A percentile compares a stretch with the other conserved stretches of the same genome.
phyloP scores from a whole-genome alignment of 2,888 invertebrate genomes.

The Netelia inedita region DNA sequence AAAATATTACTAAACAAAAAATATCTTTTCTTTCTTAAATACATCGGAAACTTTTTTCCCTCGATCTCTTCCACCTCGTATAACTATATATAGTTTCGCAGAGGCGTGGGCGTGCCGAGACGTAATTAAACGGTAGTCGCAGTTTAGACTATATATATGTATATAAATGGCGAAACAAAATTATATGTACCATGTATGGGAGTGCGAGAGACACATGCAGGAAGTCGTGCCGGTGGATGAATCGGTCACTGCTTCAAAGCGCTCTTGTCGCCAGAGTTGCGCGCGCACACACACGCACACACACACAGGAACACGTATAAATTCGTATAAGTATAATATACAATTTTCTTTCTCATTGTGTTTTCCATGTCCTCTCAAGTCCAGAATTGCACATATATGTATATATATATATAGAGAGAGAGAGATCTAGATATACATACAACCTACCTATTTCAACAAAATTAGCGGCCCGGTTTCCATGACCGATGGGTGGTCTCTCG shows the following conservation, averaged over 20 bases:
- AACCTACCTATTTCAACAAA: slow-evolving; percentile 59
- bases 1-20: no score
- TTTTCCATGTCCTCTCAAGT: slow-evolving; percentile 40
- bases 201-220: slow-evolving; percentile 56
- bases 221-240: slow-evolving; percentile 68
- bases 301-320: slow-evolving; percentile 1
- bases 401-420: slow-evolving; percentile 28
- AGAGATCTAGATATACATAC: slow-evolving; percentile 2
- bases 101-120: slow-evolving; percentile 21
- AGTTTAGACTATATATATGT: slow-evolving; percentile 38
- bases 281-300: slow-evolving; percentile 11
- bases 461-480: slow-evolving; percentile 65
- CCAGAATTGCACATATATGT: slow-evolving; percentile 21
- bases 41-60: background rate
- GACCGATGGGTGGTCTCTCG: slow-evolving; percentile 62
- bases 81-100: background rate
- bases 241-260: slow-evolving; percentile 65
- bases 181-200: background rate
- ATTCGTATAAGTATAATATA: slow-evolving; percentile 22
- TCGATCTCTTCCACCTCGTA: background rate
- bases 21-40: no score
- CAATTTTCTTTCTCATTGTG: slow-evolving; percentile 29
- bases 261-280: slow-evolving; percentile 47
- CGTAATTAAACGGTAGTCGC: slow-evolving; percentile 59
- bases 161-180: slow-evolving; percentile 16